These are phyloP conservation scores for Achroia grisella DNA, from an alignment of 1,140 invertebrate species.

Conservation along the genomic window DNA sequence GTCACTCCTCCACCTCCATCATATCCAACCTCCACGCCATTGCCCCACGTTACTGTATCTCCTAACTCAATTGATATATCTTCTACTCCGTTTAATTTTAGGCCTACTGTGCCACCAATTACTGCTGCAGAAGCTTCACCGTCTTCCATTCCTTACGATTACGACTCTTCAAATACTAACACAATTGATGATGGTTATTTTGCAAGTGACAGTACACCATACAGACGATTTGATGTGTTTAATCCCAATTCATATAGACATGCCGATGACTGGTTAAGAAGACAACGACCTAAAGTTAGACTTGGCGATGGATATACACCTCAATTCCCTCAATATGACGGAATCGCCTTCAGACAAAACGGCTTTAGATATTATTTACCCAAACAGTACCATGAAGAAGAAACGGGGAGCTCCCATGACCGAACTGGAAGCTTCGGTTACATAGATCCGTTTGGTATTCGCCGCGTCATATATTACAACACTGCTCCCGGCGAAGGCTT, in stretches of 20 bases:
- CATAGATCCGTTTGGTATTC: constrained; percentile 90
- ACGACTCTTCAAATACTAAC: constrained; percentile 51
- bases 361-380: constrained; percentile 89
- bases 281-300: constrained; percentile 23
- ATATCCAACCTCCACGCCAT: constrained; percentile 41
- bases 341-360: constrained; percentile 80
- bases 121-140: constrained; percentile 48
- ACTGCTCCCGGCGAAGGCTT: constrained; percentile 83
- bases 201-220: constrained; percentile 41
- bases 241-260: constrained; percentile 49
- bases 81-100: constrained; percentile 52
- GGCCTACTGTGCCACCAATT: constrained; percentile 59
- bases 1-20: constrained; percentile 32
- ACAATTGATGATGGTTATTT: constrained; percentile 54
- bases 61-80: constrained; percentile 65
- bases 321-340: constrained; percentile 79
- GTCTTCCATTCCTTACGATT: constrained; percentile 41
- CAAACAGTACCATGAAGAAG: constrained; percentile 88
- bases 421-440: constrained; percentile 88
- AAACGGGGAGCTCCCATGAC: constrained; percentile 72
- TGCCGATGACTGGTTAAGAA: constrained; percentile 41
- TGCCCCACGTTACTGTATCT: constrained; percentile 59
- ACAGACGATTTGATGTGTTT: constrained; percentile 37
- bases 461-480: constrained; percentile 90
- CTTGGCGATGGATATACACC: constrained; percentile 75